Base-by-base conservation (phyloP, 2,113 vertebrate genomes). In the Tympanuchus pallidicinctus region DNA sequence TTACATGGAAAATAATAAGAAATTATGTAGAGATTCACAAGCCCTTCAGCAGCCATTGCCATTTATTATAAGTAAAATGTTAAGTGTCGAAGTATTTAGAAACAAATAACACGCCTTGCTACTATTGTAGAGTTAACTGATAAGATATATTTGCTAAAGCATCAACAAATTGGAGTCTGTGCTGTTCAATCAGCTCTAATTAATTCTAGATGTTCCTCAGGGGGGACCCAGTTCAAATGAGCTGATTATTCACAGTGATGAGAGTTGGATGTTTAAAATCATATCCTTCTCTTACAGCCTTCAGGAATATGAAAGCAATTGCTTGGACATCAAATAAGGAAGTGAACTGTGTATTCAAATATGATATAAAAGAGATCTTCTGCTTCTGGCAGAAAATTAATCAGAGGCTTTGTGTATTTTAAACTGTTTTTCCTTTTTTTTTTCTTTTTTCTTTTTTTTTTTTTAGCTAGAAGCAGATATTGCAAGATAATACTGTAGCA, bases 161-260 rank as follows among this genome's bases (percentile, higher is more conserved):
- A 52, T 67, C 84, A 89, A 74, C 74, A 94, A 91, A 87, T 94
- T 76, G 82, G 34, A 25, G 25, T 74, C 80, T 85, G 34, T 16
- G 13, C 78, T 73, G 22, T 87, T 94, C 2, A 2, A 91, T 93
- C 84, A 60, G 75, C 59, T 87, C 50, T 93, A 95, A 95, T 94
- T 96, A 94, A 96, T 95, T 94, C 92, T 91, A 77, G 57, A 74
- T 94, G 60, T 61, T 85, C 57, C 92, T 94, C 87, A 24, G 42
- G 94, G 91, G 78, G 93, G 14, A 84, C 54, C 54, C 47, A 45
- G 17, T 80, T 94, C 63, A 90, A 86, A 83, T 52, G 28, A 86
- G 69, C 69, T 47, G 82, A 91, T 94, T 91, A 88, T 65, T 88
- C 86, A 45, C 34, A 82, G 25, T 42, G 71, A 90, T 82, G 72